These are phyloP conservation scores for Diploptera punctata DNA, from an alignment of 2,888 invertebrate genomes.

Conservation along the genomic window DNA sequence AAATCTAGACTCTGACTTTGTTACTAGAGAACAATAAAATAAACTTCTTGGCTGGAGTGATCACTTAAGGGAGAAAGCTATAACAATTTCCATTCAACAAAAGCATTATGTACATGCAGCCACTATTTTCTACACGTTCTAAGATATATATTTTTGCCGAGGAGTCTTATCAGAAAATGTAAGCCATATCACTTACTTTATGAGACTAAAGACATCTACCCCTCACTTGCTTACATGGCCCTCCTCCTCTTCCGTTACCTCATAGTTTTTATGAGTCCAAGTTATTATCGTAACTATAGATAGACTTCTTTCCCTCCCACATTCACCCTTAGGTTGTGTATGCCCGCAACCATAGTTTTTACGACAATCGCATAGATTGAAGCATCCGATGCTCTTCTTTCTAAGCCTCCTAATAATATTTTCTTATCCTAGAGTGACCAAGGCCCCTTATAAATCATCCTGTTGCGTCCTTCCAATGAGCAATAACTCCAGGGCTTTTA, in stretches of 20 bases:
- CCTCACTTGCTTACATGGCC: neutral
- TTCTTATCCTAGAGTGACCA: slow-evolving; percentile 39
- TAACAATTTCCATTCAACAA: too few relatives aligned
- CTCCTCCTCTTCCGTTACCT: slow-evolving; percentile 27
- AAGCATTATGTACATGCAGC: too few relatives aligned
- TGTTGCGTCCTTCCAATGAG: slow-evolving; percentile 27
- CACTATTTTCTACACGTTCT: neutral
- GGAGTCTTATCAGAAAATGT: slow-evolving; percentile 6
- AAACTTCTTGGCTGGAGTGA: too few relatives aligned
- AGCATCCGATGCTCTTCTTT: slow-evolving; percentile 1
- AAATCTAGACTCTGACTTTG: too few relatives aligned
- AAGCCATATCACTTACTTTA: slow-evolving; percentile 13
- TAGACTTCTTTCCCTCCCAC: neutral
- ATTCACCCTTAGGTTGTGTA: neutral
- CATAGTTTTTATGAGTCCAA: slow-evolving; percentile 31
- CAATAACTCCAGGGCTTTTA: slow-evolving; percentile 22
- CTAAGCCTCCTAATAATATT: slow-evolving; percentile 31
- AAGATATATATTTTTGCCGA: neutral
- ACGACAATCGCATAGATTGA: slow-evolving; percentile 28
- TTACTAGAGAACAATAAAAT: too few relatives aligned
- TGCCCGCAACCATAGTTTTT: slow-evolving; percentile 23
- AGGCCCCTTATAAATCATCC: slow-evolving; percentile 34
- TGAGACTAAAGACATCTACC: neutral
- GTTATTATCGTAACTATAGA: slow-evolving; percentile 31
- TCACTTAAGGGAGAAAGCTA: too few relatives aligned